These are phyloP conservation scores for Phylloscopus whistleri DNA, from an alignment of 2,113 vertebrate species.

Conservation along the genomic window DNA sequence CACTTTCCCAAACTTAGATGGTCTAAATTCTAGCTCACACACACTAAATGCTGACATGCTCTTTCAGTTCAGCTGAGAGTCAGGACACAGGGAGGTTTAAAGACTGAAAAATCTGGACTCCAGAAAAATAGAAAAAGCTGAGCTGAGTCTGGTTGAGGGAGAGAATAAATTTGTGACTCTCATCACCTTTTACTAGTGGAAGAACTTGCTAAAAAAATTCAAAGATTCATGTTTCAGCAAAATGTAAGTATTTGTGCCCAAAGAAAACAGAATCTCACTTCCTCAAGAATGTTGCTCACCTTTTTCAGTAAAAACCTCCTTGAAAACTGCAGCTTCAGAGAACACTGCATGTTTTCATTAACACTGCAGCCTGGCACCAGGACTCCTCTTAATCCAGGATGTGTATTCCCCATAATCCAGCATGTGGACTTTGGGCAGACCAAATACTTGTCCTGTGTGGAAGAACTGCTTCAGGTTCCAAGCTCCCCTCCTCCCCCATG, in stretches of 20 bases:
- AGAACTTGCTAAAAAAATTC: background rate
- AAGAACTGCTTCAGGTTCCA: background rate
- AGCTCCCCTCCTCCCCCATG: rapidly evolving
- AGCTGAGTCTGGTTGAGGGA: background rate
- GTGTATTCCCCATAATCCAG: background rate
- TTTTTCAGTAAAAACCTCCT: background rate
- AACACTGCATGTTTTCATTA: background rate
- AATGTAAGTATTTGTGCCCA: background rate
- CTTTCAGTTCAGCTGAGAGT: background rate
- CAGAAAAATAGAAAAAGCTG: background rate
- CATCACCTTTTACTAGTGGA: background rate
- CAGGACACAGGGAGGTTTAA: background rate
- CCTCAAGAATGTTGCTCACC: background rate
- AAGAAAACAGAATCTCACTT: background rate
- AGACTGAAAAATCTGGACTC: background rate
- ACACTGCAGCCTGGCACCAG: background rate
- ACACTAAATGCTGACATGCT: background rate
- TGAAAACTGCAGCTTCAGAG: background rate
- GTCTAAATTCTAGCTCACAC: background rate
- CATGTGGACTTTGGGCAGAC: background rate
- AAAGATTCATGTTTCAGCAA: background rate
- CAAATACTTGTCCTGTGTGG: background rate
- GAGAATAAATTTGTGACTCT: background rate
- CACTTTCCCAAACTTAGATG: background rate
- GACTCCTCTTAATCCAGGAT: background rate